These are phyloP conservation scores for Cheilosia vulpina DNA, from an alignment of 2,888 invertebrate genomes.

Conservation along the genomic window DNA sequence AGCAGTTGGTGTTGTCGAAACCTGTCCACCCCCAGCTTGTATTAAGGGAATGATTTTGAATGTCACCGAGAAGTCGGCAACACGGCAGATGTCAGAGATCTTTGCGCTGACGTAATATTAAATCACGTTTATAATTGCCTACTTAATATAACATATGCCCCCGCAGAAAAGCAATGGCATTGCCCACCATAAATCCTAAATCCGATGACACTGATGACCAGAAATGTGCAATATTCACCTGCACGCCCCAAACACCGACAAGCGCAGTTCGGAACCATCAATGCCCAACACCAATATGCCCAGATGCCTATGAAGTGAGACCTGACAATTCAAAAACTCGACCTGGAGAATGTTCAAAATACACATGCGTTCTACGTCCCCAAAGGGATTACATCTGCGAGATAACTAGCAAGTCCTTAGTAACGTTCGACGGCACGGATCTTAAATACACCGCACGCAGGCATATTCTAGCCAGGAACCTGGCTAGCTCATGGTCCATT, in stretches of 20 bases:
- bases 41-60: constrained; percentile 84
- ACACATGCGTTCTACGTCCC: constrained; percentile 87
- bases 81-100: constrained; percentile 83
- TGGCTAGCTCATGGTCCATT: constrained; percentile 88
- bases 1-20: constrained; percentile 74
- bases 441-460: constrained; percentile 93
- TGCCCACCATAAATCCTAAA: constrained; percentile 78
- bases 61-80: constrained; percentile 81
- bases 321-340: constrained; percentile 83
- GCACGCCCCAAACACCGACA: constrained; percentile 80
- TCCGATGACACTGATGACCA: constrained; percentile 77
- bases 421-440: constrained; percentile 91
- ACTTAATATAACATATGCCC: not conserved
- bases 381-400: constrained; percentile 86
- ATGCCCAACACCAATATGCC: constrained; percentile 84
- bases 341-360: constrained; percentile 85
- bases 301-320: constrained; percentile 85
- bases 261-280: constrained; percentile 77
- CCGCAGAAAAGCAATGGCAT: constrained; percentile 78
- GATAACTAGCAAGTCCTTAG: constrained; percentile 90
- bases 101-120: constrained; percentile 80
- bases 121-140: no score
- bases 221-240: constrained; percentile 82
- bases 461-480: constrained; percentile 90
- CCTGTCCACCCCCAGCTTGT: constrained; percentile 84